Conservation (phyloP, 2,797 vertebrate genomes). For the Brachyalestes nurse region DNA sequence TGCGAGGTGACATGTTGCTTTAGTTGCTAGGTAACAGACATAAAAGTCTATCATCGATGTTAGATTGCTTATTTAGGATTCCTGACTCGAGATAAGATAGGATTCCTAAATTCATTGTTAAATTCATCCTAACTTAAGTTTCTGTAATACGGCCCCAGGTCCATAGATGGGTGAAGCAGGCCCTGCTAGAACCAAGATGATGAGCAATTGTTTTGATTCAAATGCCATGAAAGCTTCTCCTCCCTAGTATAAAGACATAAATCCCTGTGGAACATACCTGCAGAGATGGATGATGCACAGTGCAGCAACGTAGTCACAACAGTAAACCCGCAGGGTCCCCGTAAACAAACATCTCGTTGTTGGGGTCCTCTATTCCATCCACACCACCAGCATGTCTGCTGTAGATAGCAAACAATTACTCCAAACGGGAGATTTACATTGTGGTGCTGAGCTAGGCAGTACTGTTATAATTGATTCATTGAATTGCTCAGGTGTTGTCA, state of each 20-base stretch:
- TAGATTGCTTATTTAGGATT: too few species aligned
- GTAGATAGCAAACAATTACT: constrained; percentile 58
- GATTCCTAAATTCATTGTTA: too few species aligned
- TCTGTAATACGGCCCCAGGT: background rate
- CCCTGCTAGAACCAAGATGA: background rate
- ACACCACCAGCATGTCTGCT: constrained; percentile 47
- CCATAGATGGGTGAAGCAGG: background rate
- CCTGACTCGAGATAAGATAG: too few species aligned
- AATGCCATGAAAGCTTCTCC: constrained; percentile 9
- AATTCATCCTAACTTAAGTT: too few species aligned
- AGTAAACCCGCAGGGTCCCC: constrained; percentile 32
- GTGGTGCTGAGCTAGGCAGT: constrained; percentile 45
- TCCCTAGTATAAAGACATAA: constrained; percentile 37
- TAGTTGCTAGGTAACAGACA: too few species aligned
- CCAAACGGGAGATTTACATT: constrained; percentile 43
- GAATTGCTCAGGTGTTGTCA: constrained; percentile 60
- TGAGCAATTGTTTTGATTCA: background rate
- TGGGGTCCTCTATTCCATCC: constrained; percentile 38
- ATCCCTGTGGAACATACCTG: constrained; percentile 44
- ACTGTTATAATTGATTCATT: constrained; percentile 53
- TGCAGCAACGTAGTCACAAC: constrained; percentile 45
- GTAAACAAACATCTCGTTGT: constrained; percentile 53
- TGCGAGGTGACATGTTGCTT: too few species aligned
- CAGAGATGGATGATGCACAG: constrained; percentile 34
- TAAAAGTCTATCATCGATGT: too few species aligned